Evolutionary conservation across 2,888 invertebrate species (phyloP), one percentile per base, ranked within the genome.

Genomic region (Drosophila subquinaria): DNA sequence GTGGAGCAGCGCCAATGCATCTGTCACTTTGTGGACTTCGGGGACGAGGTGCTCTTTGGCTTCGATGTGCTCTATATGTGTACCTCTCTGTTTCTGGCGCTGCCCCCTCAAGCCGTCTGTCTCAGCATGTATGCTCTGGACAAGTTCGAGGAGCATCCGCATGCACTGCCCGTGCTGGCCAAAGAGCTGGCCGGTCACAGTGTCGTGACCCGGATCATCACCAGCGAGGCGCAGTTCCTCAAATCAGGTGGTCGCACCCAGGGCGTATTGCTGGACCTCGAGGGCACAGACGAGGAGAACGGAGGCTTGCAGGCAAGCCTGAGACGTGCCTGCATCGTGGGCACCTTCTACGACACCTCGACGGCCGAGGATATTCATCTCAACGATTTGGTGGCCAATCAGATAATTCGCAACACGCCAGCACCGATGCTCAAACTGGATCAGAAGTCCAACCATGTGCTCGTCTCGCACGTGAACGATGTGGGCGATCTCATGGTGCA

Each of bases 21-120:
- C 10, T 95, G 96, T 59, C 96, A 95, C 79, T 95, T 96, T 72
- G 95, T 97, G 10, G 97, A 97, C 91, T 95, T 94, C 76, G 97
- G 97, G 0, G 96, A 96, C 77, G 95, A 95, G 71, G 95, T 95
- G 51, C 90, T 92, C 15, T 94, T 96, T 27, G 81, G 93, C 4
- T 92, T 94, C 11, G 90, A 93, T 30, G 93, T 94, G 68, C 93
- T 97, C 30, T 95, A 68, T 23, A 94, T 79, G 52, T 83, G 93
- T 94, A 30, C 93, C 96, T 55, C 94, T 0, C 94, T 94, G 69
- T 97, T 96, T 86, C 94, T 95, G 11, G 92, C 92, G 56, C 92
- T 96, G 23, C 95, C 96, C 15, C 95, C 96, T 0, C 97, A 97
- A 94, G 96, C 96, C 27, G 94, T 96, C 67, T 94, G 95, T 74